A percentile compares a stretch with the other conserved stretches of the same genome.
These are phyloP conservation scores for Macrosteles quadrilineatus DNA, from an alignment of 1,140 invertebrate genomes.

Conservation along the genomic window DNA sequence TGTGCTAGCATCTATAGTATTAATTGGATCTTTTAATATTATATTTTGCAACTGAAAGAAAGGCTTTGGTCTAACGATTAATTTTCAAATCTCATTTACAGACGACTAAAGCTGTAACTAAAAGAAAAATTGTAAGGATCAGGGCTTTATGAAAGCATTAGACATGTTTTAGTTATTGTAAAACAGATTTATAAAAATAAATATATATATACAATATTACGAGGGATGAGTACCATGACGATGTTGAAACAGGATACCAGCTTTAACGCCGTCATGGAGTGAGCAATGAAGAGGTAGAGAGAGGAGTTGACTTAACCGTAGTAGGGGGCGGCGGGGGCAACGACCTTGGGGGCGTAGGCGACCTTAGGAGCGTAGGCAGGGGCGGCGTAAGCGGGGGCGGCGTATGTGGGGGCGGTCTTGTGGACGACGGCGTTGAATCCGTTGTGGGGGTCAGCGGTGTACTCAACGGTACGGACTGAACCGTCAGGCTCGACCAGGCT, in stretches of 20 bases:
- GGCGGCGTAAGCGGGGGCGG: constrained; percentile 48
- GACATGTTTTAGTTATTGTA: too few relatives aligned
- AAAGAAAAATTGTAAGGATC: too few relatives aligned
- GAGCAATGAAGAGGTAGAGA: neutral
- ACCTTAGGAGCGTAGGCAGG: constrained; percentile 33
- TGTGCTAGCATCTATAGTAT: too few relatives aligned
- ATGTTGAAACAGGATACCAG: neutral
- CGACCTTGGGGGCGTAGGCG: constrained; percentile 23
- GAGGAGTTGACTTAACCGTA: constrained; percentile 36
- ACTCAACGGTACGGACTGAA: constrained; percentile 40
- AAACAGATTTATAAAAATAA: too few relatives aligned
- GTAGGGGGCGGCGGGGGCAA: constrained; percentile 42
- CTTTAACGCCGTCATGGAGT: neutral
- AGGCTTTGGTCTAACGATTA: too few relatives aligned
- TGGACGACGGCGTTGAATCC: constrained; percentile 33
- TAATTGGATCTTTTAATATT: too few relatives aligned
- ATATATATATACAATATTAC: too few relatives aligned
- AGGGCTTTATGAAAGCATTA: neutral
- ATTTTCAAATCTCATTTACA: too few relatives aligned
- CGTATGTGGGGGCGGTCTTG: constrained; percentile 6
- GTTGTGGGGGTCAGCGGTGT: constrained; percentile 55
- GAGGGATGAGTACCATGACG: too few relatives aligned
- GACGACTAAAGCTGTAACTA: too few relatives aligned
- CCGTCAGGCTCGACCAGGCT: constrained; percentile 51
- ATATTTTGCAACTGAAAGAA: too few relatives aligned